Evolutionary conservation across 1,140 invertebrate species (phyloP).

Genomic region (Polypedilum vanderplanki): DNA sequence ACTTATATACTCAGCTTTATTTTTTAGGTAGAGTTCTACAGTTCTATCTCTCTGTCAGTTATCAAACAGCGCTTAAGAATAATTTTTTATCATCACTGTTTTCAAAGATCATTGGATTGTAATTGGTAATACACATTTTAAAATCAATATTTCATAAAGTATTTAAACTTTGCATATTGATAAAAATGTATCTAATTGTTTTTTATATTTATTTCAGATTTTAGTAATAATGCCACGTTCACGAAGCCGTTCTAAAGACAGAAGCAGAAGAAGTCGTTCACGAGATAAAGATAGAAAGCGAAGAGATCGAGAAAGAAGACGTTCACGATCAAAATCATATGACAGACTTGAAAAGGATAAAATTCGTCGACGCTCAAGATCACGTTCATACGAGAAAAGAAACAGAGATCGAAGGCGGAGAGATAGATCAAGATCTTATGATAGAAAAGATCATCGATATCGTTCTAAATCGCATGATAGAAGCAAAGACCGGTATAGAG

Average conservation of each 20-base stretch:
- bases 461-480: neutral
- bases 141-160: neutral
- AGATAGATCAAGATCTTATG: neutral
- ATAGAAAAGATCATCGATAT: neutral
- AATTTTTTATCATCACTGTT: neutral
- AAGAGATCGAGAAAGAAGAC: slow-evolving; percentile 29
- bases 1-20: slow-evolving; percentile 22
- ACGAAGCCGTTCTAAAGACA: neutral
- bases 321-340: slow-evolving; percentile 35
- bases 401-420: neutral
- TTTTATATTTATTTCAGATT: neutral
- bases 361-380: slow-evolving; percentile 23
- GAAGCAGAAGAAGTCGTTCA: neutral
- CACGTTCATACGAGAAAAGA: slow-evolving; percentile 28
- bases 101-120: neutral
- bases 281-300: neutral
- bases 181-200: neutral
- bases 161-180: neutral
- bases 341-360: slow-evolving; percentile 1
- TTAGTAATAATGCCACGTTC: neutral
- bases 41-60: neutral
- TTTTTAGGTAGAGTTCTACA: slow-evolving; percentile 23
- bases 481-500: neutral
- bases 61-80: no score
- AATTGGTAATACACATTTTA: slow-evolving; percentile 3